Evolutionary conservation across 2,888 invertebrate species (phyloP).

Genomic region (Cantharis rufa): DNA sequence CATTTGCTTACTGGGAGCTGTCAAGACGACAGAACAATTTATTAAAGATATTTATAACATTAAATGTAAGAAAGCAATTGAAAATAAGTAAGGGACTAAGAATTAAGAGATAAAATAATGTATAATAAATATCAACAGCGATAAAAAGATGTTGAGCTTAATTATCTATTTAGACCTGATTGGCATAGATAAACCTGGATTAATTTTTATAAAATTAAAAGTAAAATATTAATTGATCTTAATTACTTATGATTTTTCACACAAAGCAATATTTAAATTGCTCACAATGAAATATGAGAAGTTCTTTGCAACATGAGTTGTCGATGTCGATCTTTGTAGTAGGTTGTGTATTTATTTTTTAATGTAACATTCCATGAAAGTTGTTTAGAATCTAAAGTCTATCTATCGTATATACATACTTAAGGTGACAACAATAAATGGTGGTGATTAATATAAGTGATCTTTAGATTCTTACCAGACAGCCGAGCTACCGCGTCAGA

Average conservation of each 20-base stretch:
- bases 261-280: not conserved
- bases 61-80: not conserved
- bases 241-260: not conserved
- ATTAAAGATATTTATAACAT: constrained; percentile 19
- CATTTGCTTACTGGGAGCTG: constrained; percentile 20
- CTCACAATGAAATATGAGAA: constrained; percentile 4
- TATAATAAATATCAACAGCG: not conserved
- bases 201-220: not conserved
- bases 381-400: constrained; percentile 22
- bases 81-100: not conserved
- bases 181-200: not conserved
- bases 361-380: constrained; percentile 13
- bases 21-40: constrained; percentile 23
- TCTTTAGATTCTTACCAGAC: constrained; percentile 25
- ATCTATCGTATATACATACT: constrained; percentile 17
- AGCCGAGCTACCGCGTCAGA: constrained; percentile 24
- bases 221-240: not conserved
- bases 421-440: constrained; percentile 27
- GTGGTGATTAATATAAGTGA: constrained; percentile 28
- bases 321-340: constrained; percentile 8
- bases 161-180: not conserved
- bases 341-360: constrained; percentile 10
- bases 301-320: not conserved
- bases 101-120: not conserved
- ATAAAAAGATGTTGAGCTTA: not conserved